Base-by-base conservation (phyloP, 2,113 vertebrate genomes). In the Nothocercus julius region DNA sequence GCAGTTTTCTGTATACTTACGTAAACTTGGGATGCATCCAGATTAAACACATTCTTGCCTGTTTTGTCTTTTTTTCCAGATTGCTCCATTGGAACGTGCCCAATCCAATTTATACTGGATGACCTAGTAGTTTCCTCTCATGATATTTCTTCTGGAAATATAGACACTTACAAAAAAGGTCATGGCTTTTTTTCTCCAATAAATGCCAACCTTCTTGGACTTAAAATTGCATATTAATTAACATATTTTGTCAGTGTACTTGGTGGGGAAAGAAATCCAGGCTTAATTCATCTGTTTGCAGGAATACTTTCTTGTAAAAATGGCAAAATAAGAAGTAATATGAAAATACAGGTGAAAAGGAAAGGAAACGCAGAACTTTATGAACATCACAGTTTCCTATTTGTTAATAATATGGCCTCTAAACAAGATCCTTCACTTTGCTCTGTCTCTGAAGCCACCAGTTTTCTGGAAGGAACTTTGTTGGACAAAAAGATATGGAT, bases 31-130 rank as follows among this genome's bases (percentile, higher is more conserved):
- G 74, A 59, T 44, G 53, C 49, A 92, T 94, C 84, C 89, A 96
- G 89, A 91, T 89, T 62, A 92, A 96, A 87, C 62, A 88, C 36
- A 59, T 89, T 76, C 44, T 89, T 93, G 77, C 36, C 15, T 58
- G 7, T 62, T n/a, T 36, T 89, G 70, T 12, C 13, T 84, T 84
- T 84, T 80, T 54, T 77, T 4, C 85, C 69, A 87, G 62, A 89
- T 79, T 92, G 20, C 76, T 89, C 70, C 36, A 76, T 25, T 87
- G 66, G 89, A 94, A 79, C 53, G 42, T 64, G 34, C 25, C 78
- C 92, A 92, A 69, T 54, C 25, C 53, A 89, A 21, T 85, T 87
- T n/a, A 82, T 87, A 59, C 34, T 80, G 74, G 38, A 69, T 90
- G 75, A 87, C 62, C 75, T 82, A 61, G 68, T 78, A 63, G 17